These are phyloP conservation scores for Drosophila stalkeri DNA, from an alignment of 2,888 invertebrate genomes.

Conservation along the genomic window DNA sequence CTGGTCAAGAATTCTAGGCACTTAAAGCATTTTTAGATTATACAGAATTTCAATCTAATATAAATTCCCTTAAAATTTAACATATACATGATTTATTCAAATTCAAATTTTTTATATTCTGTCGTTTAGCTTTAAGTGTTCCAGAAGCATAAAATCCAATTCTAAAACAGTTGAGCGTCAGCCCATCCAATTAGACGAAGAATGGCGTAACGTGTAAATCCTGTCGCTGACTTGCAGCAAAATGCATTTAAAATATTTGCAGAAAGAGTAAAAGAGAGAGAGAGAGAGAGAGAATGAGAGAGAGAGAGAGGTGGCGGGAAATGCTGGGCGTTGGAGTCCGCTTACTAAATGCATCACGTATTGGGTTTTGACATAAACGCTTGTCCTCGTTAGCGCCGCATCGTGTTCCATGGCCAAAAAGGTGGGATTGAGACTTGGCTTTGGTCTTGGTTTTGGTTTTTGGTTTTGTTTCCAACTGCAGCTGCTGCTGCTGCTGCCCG, in stretches of 20 bases:
- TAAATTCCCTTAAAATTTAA: background rate
- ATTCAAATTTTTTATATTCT: constrained; percentile 9
- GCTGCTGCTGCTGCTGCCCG: constrained; percentile 43
- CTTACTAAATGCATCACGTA: constrained; percentile 80
- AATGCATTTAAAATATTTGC: constrained; percentile 72
- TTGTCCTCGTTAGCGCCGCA: constrained; percentile 81
- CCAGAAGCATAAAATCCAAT: constrained; percentile 21
- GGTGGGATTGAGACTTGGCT: constrained; percentile 44
- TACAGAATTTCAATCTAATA: background rate
- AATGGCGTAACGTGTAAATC: constrained; percentile 79
- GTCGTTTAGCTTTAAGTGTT: constrained; percentile 4
- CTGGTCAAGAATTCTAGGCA: too few relatives aligned
- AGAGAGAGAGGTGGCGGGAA: background rate
- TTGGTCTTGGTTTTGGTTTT: constrained; percentile 4
- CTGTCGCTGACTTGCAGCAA: constrained; percentile 59
- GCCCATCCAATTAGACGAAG: constrained; percentile 76
- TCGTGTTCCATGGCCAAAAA: constrained; percentile 67
- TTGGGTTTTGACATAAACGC: constrained; percentile 82
- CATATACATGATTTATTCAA: background rate
- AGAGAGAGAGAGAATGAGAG: background rate
- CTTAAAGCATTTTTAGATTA: background rate
- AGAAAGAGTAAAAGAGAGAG: constrained; percentile 19
- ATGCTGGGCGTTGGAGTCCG: constrained; percentile 5
- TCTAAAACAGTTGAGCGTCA: constrained; percentile 52
- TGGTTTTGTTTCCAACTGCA: constrained; percentile 24